Conservation (phyloP, 2,797 vertebrate genomes). For the Echeneis naucrates region DNA sequence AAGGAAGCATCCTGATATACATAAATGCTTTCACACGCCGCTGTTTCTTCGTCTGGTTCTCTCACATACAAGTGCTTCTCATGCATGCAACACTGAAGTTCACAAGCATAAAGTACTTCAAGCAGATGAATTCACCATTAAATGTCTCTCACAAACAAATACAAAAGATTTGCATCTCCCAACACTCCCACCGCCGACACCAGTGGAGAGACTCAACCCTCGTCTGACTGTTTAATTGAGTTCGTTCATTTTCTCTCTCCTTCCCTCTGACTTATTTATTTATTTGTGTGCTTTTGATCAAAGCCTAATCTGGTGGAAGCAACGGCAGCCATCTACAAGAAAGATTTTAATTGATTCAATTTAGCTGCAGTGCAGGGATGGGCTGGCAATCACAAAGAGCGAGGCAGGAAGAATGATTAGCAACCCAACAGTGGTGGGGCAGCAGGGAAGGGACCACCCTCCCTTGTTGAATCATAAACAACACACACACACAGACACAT, state of each 20-base stretch:
- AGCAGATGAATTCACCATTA: not conserved
- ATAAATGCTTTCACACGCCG: too few species aligned
- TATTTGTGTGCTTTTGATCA: slow-evolving; percentile 77
- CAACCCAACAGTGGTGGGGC: slow-evolving; percentile 51
- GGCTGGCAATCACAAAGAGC: slow-evolving; percentile 70
- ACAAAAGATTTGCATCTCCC: slow-evolving; percentile 19
- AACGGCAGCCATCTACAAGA: slow-evolving; percentile 71
- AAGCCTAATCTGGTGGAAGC: slow-evolving; percentile 77
- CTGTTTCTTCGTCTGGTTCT: not conserved
- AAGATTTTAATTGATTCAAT: slow-evolving; percentile 81
- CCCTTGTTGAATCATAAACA: not conserved
- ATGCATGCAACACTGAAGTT: not conserved
- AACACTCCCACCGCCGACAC: slow-evolving; percentile 9
- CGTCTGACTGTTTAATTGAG: slow-evolving; percentile 69
- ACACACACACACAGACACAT: slow-evolving; percentile 4
- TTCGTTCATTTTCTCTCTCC: slow-evolving; percentile 70
- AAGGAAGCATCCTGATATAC: not conserved
- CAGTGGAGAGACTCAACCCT: slow-evolving; percentile 5
- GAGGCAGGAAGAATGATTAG: slow-evolving; percentile 74
- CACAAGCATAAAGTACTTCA: not conserved
- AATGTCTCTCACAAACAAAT: slow-evolving; percentile 10
- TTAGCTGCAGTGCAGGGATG: slow-evolving; percentile 74
- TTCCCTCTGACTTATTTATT: slow-evolving; percentile 71
- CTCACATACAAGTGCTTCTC: not conserved
- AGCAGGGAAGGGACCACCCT: slow-evolving; percentile 23